Evolutionary conservation across 2,797 vertebrate genomes (phyloP), one percentile per base, ranked within the genome.

Genomic region (Diplodus sargus): DNA sequence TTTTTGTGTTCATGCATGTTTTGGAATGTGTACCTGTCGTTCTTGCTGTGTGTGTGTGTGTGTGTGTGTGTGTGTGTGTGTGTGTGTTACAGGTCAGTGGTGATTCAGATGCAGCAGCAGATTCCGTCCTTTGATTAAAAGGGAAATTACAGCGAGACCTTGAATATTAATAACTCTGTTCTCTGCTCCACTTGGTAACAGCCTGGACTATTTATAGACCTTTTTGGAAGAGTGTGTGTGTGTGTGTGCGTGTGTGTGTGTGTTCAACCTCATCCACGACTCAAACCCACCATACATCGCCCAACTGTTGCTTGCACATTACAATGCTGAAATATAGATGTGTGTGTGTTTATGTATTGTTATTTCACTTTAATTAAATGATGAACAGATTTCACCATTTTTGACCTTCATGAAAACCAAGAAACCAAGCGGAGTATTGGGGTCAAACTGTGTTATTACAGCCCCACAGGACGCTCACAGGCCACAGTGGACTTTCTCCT

Each of bases 91-190:
- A 57, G 74, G 58, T 70, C 62, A 58, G 53, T 39, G 43, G 12
- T 81, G 60, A 76, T 74, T 84, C 47, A 75, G 52, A 85, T 78
- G 84, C 76, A 81, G 73, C 63, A 54, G 76, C 75, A 74, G 67
- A 81, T 84, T 66, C n/a, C 1, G 8, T 70, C 68, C 68, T 64
- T 79, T 85, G 69, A 84, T 87, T 83, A 62, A 67, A 77, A 51
- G 25, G 22, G 74, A 75, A 87, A 77, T 79, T 82, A 81, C 74
- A 78, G 48, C 0, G 15, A 85, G 63, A 85, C 61, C 72, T 53
- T 85, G 81, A 84, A 85, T 84, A 85, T 82, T 80, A 85, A 87
- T 82, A 67, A 59, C 76, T 72, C 47, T n/a, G 39, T 69, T 78
- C 56, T 65, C 23, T 76, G 56, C 51, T 82, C 51, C 70, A 64